Evolutionary conservation across 1,140 invertebrate genomes (phyloP).

Genomic region (Metopolophium dirhodum): DNA sequence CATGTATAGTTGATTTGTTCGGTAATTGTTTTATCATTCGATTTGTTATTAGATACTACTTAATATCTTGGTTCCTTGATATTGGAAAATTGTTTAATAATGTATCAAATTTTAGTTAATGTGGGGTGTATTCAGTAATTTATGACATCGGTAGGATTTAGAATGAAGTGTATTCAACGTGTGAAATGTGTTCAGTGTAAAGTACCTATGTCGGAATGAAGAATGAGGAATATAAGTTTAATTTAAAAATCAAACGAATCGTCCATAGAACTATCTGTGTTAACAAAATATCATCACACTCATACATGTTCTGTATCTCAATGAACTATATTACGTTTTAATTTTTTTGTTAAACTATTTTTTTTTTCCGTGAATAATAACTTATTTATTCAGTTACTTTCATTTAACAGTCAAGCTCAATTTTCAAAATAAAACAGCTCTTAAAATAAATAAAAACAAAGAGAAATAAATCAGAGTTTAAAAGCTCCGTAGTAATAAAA

Average conservation of each 20-base stretch:
- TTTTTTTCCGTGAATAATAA: neutral
- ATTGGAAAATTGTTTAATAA: neutral
- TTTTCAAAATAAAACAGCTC: neutral
- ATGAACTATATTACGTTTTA: neutral
- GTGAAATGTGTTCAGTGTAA: neutral
- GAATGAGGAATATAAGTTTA: neutral
- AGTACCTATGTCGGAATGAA: neutral
- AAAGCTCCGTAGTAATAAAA: neutral
- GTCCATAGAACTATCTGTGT: neutral
- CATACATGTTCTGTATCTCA: neutral
- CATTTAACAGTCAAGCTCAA: neutral
- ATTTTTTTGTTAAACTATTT: neutral
- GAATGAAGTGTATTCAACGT: neutral
- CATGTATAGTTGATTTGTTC: neutral
- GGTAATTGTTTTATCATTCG: neutral
- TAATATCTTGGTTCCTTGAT: neutral
- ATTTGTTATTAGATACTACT: neutral
- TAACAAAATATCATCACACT: neutral
- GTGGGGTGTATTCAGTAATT: neutral
- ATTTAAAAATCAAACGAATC: neutral
- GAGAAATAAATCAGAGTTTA: neutral
- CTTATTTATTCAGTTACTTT: neutral
- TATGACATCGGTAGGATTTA: neutral
- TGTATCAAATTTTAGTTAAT: neutral
- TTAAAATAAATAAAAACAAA: slow-evolving; percentile 1